Evolutionary conservation across 2,113 vertebrate species (phyloP).

Genomic region (Acanthochromis polyacanthus): DNA sequence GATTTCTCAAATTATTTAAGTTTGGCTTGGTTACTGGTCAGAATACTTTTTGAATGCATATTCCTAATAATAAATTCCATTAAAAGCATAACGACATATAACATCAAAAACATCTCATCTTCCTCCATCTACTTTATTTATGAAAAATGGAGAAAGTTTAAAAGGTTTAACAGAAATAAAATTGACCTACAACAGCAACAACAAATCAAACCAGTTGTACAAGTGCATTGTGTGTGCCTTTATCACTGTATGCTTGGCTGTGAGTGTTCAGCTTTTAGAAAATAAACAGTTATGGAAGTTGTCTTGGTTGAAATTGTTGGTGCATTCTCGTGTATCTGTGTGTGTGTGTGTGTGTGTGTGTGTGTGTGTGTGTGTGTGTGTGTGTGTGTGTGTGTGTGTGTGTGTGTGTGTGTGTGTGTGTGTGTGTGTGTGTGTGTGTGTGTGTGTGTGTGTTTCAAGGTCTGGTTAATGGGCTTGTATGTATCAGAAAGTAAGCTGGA

Average conservation of each 20-base stretch:
- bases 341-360: constrained; percentile 13
- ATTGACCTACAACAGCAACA: too few species aligned
- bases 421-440: constrained; percentile 20
- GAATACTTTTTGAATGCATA: too few species aligned
- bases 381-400: constrained; percentile 7
- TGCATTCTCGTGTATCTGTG: background rate
- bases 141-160: too few species aligned
- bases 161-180: too few species aligned
- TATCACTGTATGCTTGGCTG: background rate
- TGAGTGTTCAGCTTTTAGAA: constrained; percentile 7
- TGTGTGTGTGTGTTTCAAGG: constrained; percentile 27
- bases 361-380: constrained; percentile 7
- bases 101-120: too few species aligned
- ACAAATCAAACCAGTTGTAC: too few species aligned
- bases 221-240: background rate
- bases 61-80: too few species aligned
- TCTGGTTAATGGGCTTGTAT: constrained; percentile 47
- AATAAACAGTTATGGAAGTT: constrained; percentile 20
- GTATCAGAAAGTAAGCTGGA: constrained; percentile 31
- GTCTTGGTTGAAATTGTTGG: constrained; percentile 14
- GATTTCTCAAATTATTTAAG: too few species aligned
- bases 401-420: constrained; percentile 2
- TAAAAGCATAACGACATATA: too few species aligned
- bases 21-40: too few species aligned
- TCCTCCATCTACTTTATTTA: too few species aligned